Evolutionary conservation across 2,113 vertebrate genomes (phyloP).

Genomic region (Pimephales promelas): DNA sequence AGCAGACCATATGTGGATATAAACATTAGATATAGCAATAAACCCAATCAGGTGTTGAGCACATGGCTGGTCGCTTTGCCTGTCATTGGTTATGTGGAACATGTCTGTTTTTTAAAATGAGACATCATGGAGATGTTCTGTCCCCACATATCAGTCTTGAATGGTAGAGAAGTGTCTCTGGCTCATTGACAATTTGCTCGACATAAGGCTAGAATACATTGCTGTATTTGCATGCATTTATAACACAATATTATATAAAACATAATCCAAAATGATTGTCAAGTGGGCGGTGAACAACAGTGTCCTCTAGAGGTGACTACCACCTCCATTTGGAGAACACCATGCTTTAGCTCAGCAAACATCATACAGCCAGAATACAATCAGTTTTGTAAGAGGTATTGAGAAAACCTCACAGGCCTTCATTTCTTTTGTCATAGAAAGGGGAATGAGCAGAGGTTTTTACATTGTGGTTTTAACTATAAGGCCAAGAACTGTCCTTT

Average conservation of each 20-base stretch:
- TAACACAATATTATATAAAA: neutral
- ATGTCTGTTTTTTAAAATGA: neutral
- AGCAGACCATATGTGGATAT: slow-evolving; percentile 32
- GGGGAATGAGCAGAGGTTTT: neutral
- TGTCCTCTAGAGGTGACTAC: slow-evolving; percentile 78
- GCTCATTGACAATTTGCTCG: neutral
- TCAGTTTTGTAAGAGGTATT: neutral
- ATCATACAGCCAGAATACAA: too few relatives aligned
- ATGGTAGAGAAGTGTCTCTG: neutral
- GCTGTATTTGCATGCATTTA: neutral
- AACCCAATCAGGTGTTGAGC: slow-evolving; percentile 40
- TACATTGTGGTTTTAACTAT: neutral
- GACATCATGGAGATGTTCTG: neutral
- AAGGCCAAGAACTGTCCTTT: too few relatives aligned
- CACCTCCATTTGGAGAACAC: slow-evolving; percentile 33
- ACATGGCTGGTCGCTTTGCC: slow-evolving; percentile 1
- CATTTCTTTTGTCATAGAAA: neutral
- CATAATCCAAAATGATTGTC: slow-evolving; percentile 56
- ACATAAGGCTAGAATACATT: neutral
- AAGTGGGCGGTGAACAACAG: slow-evolving; percentile 77
- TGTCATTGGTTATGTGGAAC: slow-evolving; percentile 14
- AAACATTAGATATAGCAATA: slow-evolving; percentile 76
- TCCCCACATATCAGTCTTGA: neutral
- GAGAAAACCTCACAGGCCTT: neutral
- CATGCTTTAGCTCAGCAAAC: neutral